Evolutionary conservation across 2,113 vertebrate genomes (phyloP).

Genomic region (Arizona elegans): DNA sequence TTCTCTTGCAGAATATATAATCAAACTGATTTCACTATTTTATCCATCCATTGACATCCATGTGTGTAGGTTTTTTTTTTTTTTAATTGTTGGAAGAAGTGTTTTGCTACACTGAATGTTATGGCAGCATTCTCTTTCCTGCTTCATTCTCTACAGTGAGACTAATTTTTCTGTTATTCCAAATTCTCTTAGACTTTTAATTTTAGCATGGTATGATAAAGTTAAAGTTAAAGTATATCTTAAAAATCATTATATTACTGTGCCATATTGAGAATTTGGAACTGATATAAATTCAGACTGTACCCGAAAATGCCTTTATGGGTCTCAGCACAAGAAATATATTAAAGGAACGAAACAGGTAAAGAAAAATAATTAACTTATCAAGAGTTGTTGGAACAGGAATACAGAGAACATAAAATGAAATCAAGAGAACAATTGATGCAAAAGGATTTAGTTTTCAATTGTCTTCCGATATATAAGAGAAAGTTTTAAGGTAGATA

Average conservation of each 20-base stretch:
- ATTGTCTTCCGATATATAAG: not conserved
- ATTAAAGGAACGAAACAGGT: not conserved
- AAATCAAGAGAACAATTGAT: not conserved
- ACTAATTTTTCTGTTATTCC: not conserved
- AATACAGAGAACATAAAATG: not conserved
- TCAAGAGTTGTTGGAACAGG: not conserved
- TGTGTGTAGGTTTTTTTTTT: not conserved
- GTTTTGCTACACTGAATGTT: not conserved
- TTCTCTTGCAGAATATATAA: not conserved
- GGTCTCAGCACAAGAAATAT: not conserved
- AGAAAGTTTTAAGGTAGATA: not conserved
- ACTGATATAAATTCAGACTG: not conserved
- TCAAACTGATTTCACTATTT: not conserved
- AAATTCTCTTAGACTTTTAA: not conserved
- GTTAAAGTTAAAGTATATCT: not conserved
- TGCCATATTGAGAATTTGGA: not conserved
- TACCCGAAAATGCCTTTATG: not conserved
- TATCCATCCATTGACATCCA: not conserved
- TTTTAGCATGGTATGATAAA: not conserved
- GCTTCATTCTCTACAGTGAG: not conserved
- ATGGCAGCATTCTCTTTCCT: not conserved
- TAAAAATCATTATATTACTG: not conserved
- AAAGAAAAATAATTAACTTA: not conserved
- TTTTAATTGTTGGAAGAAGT: not conserved
- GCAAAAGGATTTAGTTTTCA: not conserved